phyloP scores from a whole-genome alignment of 2,888 invertebrate genomes.

The Iselma pallidipennis region DNA sequence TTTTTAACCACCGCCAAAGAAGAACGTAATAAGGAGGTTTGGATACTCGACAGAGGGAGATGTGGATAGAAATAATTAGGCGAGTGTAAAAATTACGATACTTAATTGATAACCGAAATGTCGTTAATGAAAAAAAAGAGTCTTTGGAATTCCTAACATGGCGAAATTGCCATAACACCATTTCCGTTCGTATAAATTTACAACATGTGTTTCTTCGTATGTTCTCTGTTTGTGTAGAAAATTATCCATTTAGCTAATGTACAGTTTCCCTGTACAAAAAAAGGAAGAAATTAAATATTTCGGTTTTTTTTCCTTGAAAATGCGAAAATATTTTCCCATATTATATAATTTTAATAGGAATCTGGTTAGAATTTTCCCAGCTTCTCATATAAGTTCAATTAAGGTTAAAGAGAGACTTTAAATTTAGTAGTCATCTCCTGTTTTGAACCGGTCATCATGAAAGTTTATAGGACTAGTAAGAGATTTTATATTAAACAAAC shows the following conservation, averaged over 20 bases:
- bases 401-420: no score
- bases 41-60: no score
- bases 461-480: not conserved
- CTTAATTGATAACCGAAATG: not conserved
- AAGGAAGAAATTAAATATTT: not conserved
- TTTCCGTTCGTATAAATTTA: slow-evolving; percentile 5
- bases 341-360: no score
- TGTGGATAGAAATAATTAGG: not conserved
- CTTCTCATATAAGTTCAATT: no score
- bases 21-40: no score
- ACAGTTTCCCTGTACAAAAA: not conserved
- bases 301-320: no score
- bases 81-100: not conserved
- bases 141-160: not conserved
- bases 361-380: no score
- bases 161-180: not conserved
- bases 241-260: not conserved
- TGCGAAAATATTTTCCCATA: no score
- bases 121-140: not conserved
- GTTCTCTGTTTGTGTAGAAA: not conserved
- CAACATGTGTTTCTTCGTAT: not conserved
- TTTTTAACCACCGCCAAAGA: no score
- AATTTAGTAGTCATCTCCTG: not conserved
- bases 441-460: not conserved
- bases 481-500: slow-evolving; percentile 3